phyloP scores from a whole-genome alignment of 2,113 vertebrate species.

The Ammospiza caudacuta region DNA sequence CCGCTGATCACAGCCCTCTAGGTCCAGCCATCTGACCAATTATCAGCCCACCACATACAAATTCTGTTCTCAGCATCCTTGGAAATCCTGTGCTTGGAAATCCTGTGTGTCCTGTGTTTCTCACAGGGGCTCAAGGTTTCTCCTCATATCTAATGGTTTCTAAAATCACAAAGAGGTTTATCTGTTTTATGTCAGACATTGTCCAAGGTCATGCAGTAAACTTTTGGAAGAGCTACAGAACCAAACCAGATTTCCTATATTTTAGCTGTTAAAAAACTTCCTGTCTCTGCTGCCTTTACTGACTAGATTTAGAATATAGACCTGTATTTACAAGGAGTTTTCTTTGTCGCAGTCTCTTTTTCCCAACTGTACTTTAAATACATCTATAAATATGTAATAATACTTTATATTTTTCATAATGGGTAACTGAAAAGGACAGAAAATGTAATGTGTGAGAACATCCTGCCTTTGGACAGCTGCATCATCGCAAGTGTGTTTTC shows the following conservation, averaged over 20 bases:
- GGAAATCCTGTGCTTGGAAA: neutral
- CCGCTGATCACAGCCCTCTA: neutral
- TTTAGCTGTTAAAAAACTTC: neutral
- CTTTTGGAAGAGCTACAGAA: neutral
- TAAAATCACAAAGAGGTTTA: neutral
- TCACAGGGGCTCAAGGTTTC: neutral
- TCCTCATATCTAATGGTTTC: neutral
- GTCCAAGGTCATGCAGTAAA: neutral
- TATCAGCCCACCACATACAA: neutral
- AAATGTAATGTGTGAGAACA: neutral
- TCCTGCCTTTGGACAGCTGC: constrained; percentile 13
- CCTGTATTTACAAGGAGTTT: neutral
- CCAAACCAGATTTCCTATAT: neutral
- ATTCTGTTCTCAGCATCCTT: neutral
- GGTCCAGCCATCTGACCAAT: neutral
- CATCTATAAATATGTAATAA: neutral
- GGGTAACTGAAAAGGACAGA: neutral
- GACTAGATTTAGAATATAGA: neutral
- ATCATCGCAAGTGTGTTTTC: neutral
- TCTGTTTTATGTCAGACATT: neutral
- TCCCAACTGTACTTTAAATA: neutral
- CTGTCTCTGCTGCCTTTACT: neutral
- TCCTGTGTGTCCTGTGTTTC: neutral
- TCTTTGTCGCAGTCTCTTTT: neutral
- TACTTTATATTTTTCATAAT: neutral